Conservation (phyloP, 2,113 vertebrate genomes). For the Hystrix cristata region DNA sequence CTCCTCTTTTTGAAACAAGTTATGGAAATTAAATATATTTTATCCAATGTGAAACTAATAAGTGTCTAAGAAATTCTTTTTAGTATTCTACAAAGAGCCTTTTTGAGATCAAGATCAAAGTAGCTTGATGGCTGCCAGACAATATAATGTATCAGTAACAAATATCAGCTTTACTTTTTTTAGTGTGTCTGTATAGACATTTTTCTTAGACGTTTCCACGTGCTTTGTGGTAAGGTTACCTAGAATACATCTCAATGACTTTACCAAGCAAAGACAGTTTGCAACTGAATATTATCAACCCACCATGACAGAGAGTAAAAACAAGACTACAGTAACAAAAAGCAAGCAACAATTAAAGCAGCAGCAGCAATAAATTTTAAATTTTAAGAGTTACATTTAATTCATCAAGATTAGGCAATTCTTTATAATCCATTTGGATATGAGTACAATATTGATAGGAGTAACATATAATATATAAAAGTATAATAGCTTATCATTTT, state of each 20-base stretch:
- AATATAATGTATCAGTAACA: neutral
- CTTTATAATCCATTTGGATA: neutral
- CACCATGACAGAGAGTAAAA: neutral
- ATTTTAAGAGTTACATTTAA: slow-evolving; percentile 6
- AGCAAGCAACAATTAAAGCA: neutral
- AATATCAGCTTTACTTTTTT: neutral
- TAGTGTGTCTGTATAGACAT: neutral
- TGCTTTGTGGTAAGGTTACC: neutral
- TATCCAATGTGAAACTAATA: slow-evolving; percentile 39
- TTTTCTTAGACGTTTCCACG: slow-evolving; percentile 32
- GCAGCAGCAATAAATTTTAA: neutral
- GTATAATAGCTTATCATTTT: neutral
- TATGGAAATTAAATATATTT: slow-evolving; percentile 55
- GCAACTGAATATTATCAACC: slow-evolving; percentile 1
- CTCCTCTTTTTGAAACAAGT: neutral
- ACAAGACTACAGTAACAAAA: neutral
- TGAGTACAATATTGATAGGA: neutral
- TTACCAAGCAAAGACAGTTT: neutral
- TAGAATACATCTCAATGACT: neutral
- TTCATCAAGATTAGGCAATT: neutral
- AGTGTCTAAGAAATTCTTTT: slow-evolving; percentile 52
- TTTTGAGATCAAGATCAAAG: neutral
- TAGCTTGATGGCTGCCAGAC: neutral
- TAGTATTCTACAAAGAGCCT: neutral
- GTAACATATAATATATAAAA: neutral